phyloP scores from a whole-genome alignment of 2,888 invertebrate genomes.

The Gisinianus flammeolus region DNA sequence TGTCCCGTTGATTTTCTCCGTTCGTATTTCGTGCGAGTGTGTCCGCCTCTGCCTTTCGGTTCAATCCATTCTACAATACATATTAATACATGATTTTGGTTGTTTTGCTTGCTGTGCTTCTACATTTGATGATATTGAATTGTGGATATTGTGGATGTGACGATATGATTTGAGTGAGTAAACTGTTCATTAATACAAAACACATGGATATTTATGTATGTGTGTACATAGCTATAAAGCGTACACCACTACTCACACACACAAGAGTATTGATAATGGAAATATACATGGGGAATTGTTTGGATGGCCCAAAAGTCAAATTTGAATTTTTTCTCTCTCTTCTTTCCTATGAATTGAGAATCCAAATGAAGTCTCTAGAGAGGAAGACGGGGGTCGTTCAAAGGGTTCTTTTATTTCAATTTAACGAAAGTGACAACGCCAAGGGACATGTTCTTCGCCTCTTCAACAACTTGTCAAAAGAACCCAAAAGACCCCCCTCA shows the following conservation, averaged over 20 bases:
- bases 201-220: background rate
- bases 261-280: background rate
- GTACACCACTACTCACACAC: background rate
- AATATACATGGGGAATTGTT: background rate
- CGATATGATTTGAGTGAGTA: background rate
- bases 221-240: background rate
- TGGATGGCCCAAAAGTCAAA: slow-evolving; percentile 18
- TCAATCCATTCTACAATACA: too few relatives aligned
- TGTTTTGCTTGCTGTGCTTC: too few relatives aligned
- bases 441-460: slow-evolving; percentile 38
- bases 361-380: slow-evolving; percentile 55
- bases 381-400: slow-evolving; percentile 39
- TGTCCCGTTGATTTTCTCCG: slow-evolving; percentile 9
- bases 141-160: slow-evolving; percentile 5
- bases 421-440: slow-evolving; percentile 56
- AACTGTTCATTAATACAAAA: background rate
- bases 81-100: too few relatives aligned
- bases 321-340: too few relatives aligned
- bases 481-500: slow-evolving; percentile 49
- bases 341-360: too few relatives aligned
- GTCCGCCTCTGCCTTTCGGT: background rate
- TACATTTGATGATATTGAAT: too few relatives aligned
- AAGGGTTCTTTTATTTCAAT: slow-evolving; percentile 54
- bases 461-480: slow-evolving; percentile 53
- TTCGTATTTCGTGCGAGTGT: too few relatives aligned